These are phyloP conservation scores for Cercocebus atys DNA, from an alignment of 2,113 vertebrate species.

Conservation along the genomic window DNA sequence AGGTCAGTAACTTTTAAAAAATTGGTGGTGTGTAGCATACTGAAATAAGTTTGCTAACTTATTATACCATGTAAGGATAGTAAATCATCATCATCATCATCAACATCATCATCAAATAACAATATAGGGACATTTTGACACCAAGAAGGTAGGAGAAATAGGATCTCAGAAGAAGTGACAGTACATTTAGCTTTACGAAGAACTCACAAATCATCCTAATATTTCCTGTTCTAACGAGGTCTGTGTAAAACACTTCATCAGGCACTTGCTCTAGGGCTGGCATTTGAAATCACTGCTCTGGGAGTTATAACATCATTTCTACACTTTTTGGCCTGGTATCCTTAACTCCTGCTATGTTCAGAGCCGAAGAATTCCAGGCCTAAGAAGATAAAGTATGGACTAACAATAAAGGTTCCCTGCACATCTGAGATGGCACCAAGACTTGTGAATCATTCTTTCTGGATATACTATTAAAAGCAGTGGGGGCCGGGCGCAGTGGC, in stretches of 20 bases:
- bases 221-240: conserved; percentile 26
- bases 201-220: conserved; percentile 24
- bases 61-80: background rate
- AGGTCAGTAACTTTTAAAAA: background rate
- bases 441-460: conserved; percentile 61
- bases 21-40: background rate
- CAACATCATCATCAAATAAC: conserved; percentile 27
- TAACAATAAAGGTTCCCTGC: conserved; percentile 50
- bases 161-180: conserved; percentile 17
- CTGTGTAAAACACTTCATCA: conserved; percentile 33
- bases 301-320: conserved; percentile 47
- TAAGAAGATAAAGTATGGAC: background rate
- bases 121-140: background rate
- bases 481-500: background rate
- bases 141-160: background rate
- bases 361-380: conserved; percentile 24
- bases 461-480: conserved; percentile 46
- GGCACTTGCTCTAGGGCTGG: conserved; percentile 31
- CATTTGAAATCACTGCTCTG: conserved; percentile 54
- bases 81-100: background rate
- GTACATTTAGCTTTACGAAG: conserved; percentile 46
- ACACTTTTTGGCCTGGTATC: conserved; percentile 1
- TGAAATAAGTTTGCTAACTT: conserved; percentile 45
- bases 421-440: conserved; percentile 27
- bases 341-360: conserved; percentile 45